These are phyloP conservation scores for Lysiphlebus fabarum DNA, from an alignment of 1,140 invertebrate species.

Conservation along the genomic window DNA sequence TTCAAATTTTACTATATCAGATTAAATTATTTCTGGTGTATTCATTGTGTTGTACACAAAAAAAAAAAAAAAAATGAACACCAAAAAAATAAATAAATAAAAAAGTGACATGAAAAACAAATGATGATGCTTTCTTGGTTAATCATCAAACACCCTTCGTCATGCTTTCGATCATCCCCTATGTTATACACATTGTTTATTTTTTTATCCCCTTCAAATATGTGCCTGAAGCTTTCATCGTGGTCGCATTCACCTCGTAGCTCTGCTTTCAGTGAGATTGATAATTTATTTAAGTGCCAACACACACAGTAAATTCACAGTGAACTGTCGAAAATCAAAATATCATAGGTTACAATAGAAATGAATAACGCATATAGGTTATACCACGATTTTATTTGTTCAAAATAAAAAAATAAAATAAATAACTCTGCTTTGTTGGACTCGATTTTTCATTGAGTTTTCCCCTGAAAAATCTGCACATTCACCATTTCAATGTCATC, in stretches of 20 bases:
- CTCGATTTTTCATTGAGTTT: not conserved
- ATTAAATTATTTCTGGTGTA: too few relatives aligned
- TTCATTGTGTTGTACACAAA: too few relatives aligned
- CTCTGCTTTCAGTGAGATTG: constrained; percentile 39
- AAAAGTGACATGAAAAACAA: not conserved
- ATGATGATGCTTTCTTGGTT: constrained; percentile 8
- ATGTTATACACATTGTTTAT: not conserved
- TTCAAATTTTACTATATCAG: too few relatives aligned
- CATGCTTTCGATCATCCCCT: constrained; percentile 12
- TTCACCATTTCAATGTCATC: not conserved
- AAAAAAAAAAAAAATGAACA: not conserved
- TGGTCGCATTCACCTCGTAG: constrained; percentile 1
- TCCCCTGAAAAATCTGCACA: not conserved
- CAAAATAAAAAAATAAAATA: too few relatives aligned
- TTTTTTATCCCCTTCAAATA: too few relatives aligned
- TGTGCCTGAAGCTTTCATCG: too few relatives aligned
- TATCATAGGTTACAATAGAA: constrained; percentile 18
- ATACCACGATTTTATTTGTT: too few relatives aligned
- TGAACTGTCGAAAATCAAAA: constrained; percentile 35
- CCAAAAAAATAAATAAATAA: not conserved
- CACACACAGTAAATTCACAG: constrained; percentile 17
- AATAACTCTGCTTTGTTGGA: not conserved
- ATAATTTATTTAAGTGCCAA: constrained; percentile 43
- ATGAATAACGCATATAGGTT: not conserved
- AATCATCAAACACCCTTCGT: constrained; percentile 10